Evolutionary conservation across 2,113 vertebrate genomes (phyloP), one percentile per base, ranked within the genome.

Genomic region (Suricata suricatta): DNA sequence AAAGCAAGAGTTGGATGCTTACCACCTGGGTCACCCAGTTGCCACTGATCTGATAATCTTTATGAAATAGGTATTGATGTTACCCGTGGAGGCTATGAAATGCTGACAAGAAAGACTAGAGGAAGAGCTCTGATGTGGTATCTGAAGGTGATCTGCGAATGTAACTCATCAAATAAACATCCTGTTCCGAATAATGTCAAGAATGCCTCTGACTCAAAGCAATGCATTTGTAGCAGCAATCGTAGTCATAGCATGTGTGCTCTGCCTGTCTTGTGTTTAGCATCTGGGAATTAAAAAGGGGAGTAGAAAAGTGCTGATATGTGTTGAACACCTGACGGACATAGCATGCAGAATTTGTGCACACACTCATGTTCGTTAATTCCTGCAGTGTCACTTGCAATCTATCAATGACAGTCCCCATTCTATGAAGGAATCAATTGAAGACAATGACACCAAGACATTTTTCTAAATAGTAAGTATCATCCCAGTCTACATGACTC

Each of bases 181-280:
- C 0, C 25, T 76, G 2, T 57, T 80, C 12, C 41, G 23, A 15
- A 27, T 21, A 77, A 0, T 27, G 21, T 71, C 17, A 17, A 77
- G 54, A n/a, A 27, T 7, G 8, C 13, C 0, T 1, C 27, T 5
- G 60, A 27, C 27, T 8, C 41, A 44, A 38, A 85, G 69, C 31
- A 38, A 77, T 16, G 19, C 15, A 54, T 84, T 47, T 79, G 17
- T 0, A 57, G 80, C 7, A 27, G 4, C 27, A 52, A 15, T 68
- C 9, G 38, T 35, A 47, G 54, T 13, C 27, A 0, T 0, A 12
- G 19, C 4, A 2, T 3, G 3, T 23, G 15, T 23, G 23, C 21
- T 85, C 66, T 72, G 35, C 35, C 47, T 31, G 2, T 63, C 33
- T 44, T 44, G 2, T 5, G 72, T 88, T 52, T 82, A 84, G 15